These are phyloP conservation scores for Porites lobata DNA, from an alignment of 92 coral and sea anemone genomes.

Conservation along the genomic window DNA sequence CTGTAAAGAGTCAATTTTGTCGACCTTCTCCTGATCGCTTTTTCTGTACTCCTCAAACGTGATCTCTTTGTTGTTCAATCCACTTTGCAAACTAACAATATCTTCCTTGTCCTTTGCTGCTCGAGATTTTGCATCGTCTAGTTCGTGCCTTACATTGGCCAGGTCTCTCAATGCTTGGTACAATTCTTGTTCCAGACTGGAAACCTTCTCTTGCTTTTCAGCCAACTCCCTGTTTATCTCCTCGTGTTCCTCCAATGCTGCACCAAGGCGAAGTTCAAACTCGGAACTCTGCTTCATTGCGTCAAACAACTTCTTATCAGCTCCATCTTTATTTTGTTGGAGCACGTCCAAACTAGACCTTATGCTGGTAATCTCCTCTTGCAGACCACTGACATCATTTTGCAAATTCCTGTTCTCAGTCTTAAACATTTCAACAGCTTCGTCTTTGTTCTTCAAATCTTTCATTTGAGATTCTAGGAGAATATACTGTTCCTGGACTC, in stretches of 20 bases:
- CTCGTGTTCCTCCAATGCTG: conserved; percentile 77
- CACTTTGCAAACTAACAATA: conserved; percentile 65
- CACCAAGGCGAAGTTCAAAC: conserved; percentile 75
- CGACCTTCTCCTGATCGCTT: conserved; percentile 66
- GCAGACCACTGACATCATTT: conserved; percentile 72
- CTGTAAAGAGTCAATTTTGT: conserved; percentile 63
- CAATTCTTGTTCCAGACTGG: conserved; percentile 68
- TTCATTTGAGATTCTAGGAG: conserved; percentile 69
- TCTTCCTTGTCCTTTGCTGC: conserved; percentile 71
- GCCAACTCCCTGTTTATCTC: conserved; percentile 75
- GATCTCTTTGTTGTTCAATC: conserved; percentile 63
- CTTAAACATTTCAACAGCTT: conserved; percentile 68
- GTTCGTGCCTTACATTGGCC: conserved; percentile 68
- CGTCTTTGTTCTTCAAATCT: conserved; percentile 81
- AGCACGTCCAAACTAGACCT: conserved; percentile 69
- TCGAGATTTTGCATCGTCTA: conserved; percentile 63
- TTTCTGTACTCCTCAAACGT: conserved; percentile 60
- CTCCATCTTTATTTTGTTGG: conserved; percentile 80
- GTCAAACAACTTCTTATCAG: conserved; percentile 78
- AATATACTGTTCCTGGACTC: conserved; percentile 78
- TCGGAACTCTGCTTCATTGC: conserved; percentile 77
- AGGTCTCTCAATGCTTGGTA: conserved; percentile 74
- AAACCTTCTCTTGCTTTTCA: conserved; percentile 67
- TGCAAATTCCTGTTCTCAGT: conserved; percentile 74
- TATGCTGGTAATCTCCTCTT: conserved; percentile 66